A percentile compares a stretch with the other conserved stretches of the same genome.
These are phyloP conservation scores for Spinibarbus caldwelli DNA, from an alignment of 2,797 vertebrate species.

Conservation along the genomic window DNA sequence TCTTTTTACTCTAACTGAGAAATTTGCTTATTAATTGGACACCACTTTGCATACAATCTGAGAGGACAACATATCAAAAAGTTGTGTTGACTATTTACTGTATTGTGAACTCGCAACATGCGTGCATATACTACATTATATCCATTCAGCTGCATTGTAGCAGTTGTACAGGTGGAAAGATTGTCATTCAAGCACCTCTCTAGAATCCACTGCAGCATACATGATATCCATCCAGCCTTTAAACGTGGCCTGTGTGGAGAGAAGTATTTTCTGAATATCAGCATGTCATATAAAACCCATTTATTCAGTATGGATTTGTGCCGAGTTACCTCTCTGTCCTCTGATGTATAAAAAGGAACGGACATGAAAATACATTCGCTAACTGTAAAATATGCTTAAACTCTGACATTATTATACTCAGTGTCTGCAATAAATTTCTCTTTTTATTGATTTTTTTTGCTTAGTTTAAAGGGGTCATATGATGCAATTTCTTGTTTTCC, in stretches of 20 bases:
- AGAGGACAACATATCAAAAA: not conserved
- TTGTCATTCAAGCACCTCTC: constrained; percentile 80
- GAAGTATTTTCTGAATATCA: constrained; percentile 6
- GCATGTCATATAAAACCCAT: not conserved
- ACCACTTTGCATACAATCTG: not conserved
- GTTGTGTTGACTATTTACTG: not conserved
- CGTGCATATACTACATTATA: not conserved
- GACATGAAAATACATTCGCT: not conserved
- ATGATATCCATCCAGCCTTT: constrained; percentile 99
- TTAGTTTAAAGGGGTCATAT: too few relatives aligned
- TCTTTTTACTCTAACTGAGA: not conserved
- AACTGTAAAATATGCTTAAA: not conserved
- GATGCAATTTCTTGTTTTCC: too few relatives aligned
- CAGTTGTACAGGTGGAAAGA: not conserved
- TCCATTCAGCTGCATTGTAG: not conserved
- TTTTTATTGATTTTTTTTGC: not conserved
- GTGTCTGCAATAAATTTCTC: not conserved
- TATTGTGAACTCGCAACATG: not conserved
- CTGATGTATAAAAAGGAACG: constrained; percentile 43
- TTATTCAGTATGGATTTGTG: not conserved
- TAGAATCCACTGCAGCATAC: constrained; percentile 98
- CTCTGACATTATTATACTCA: not conserved
- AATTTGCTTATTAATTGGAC: not conserved
- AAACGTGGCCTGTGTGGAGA: constrained; percentile 89
- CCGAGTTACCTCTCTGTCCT: constrained; percentile 42